Evolutionary conservation across 2,113 vertebrate genomes (phyloP), one percentile per base, ranked within the genome.

Genomic region (Odocoileus virginianus): DNA sequence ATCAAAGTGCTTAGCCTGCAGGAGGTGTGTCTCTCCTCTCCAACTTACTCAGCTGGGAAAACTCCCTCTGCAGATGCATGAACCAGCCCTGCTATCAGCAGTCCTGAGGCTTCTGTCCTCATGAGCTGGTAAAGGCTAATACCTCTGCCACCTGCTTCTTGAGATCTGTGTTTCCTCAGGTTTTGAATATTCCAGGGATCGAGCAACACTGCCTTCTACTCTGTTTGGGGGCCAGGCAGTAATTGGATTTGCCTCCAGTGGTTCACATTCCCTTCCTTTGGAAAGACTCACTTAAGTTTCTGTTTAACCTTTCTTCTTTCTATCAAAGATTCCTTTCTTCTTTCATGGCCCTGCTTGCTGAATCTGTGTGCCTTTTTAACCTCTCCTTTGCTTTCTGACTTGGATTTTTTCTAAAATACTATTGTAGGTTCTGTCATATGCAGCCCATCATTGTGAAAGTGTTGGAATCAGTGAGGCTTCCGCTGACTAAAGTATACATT

Each of bases 371-470:
- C 14, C 25, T 71, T 74, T 94, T 84, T 86, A 28, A 84, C 58
- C 71, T 33, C 43, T 52, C 52, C n/a, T 96, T 95, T 87, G 61
- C 52, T 94, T 94, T 97, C 78, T 85, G 81, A 84, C 25, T 36
- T 33, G 74, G 27, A 55, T 19, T 2, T 87, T 92, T 45, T 0
- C 57, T 84, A 58, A 83, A 81, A 52, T 64, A 52, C 33, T 84
- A 10, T 88, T 60, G n/a, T 95, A 87, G 74, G 45, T 64, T 96
- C 50, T 84, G 30, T 94, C 33, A 1, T 13, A 1, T 9, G 8
- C 28, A 17, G 10, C 28, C 50, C 61, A 40, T 47, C 58, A 2
- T 17, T 89, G 57, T 45, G 82, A 76, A 85, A 81, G 76, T 57
- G 21, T 54, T 16, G 52, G 52, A 81, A 50, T 84, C 50, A 33